Percentiles rank a stretch among this genome's conserved stretches.
phyloP scores from a whole-genome alignment of 64 coral and sea anemone genomes.

The Cladopsammia gracilis region DNA sequence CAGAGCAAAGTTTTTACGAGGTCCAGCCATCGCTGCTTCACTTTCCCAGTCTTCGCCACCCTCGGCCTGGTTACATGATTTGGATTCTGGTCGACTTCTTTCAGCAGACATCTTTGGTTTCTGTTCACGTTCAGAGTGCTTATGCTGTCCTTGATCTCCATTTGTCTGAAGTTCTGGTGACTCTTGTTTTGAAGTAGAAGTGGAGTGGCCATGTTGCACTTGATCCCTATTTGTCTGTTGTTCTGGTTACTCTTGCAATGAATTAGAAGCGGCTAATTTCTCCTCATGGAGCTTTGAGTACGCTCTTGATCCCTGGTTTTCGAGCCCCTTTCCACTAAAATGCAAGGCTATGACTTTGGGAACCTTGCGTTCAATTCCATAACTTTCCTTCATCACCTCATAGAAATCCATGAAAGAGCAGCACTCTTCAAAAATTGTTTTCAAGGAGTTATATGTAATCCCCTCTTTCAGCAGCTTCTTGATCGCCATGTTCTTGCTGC shows the following conservation, averaged over 20 bases:
- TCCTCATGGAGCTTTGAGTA: constrained; percentile 16
- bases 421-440: constrained; percentile 87
- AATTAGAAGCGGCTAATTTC: background rate
- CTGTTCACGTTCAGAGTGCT: too few relatives aligned
- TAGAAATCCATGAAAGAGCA: constrained; percentile 95
- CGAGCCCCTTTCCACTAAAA: constrained; percentile 77
- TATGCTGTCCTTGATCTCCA: too few relatives aligned
- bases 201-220: background rate
- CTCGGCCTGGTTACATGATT: background rate
- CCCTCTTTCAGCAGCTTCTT: constrained; percentile 83
- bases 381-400: constrained; percentile 76
- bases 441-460: constrained; percentile 86
- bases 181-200: background rate
- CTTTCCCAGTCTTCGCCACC: constrained; percentile 16
- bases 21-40: background rate
- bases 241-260: background rate
- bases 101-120: background rate
- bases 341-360: constrained; percentile 83
- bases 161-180: background rate
- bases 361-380: constrained; percentile 92
- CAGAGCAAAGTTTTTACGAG: constrained; percentile 19
- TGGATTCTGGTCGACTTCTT: background rate
- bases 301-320: constrained; percentile 76
- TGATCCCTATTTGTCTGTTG: background rate
- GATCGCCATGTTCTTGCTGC: constrained; percentile 78